Evolutionary conservation across 1,140 invertebrate species (phyloP), one percentile per base, ranked within the genome.

Genomic region (Ostrea denselamellosa): DNA sequence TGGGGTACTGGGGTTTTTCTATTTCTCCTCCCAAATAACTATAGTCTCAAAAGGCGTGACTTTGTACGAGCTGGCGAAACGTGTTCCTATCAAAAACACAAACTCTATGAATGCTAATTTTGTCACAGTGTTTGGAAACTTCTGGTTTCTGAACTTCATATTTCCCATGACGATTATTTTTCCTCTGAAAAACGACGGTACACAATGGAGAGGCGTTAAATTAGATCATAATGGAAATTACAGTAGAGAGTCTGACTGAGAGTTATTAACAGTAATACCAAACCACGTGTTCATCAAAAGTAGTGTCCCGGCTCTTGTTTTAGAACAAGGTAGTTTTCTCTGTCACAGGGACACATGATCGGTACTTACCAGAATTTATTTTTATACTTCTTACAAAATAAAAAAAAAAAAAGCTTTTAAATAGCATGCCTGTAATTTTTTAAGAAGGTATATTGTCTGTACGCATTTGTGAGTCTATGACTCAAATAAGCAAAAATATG

Each of bases 41-140:
- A 97, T 91, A 93, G 96, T 91, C 97, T 96, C 93, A 97, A 97
- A 93, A 93, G 97, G 97, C 10, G 93, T 96, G 25, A 96, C 97
- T 2, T 96, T 96, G 19, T 95, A 96, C 92, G 97, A 97, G 92
- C 86, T 87, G 34, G 25, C 90, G 1, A 89, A 90, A 56, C 86
- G 89, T 0, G 87, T 89, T n/a, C 86, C 83, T 54, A 81, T 83
- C 1, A 92, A 90, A 52, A 86, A 87, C 8, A 85, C 54, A 0
- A 84, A 87, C 7, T 28, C 88, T 0, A 12, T 68, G 8, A 86
- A 86, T 28, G 89, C 77, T 0, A 88, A 92, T 25, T 68, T 93
- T n/a, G 86, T 83, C 14, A 90, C 89, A 58, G 91, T 93, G 0
- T 93, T 93, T 88, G 92, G 93, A 8, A 88, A 88, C 52, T 90